phyloP scores from a whole-genome alignment of 2,797 vertebrate species.

The Philypnodon macrostomus region DNA sequence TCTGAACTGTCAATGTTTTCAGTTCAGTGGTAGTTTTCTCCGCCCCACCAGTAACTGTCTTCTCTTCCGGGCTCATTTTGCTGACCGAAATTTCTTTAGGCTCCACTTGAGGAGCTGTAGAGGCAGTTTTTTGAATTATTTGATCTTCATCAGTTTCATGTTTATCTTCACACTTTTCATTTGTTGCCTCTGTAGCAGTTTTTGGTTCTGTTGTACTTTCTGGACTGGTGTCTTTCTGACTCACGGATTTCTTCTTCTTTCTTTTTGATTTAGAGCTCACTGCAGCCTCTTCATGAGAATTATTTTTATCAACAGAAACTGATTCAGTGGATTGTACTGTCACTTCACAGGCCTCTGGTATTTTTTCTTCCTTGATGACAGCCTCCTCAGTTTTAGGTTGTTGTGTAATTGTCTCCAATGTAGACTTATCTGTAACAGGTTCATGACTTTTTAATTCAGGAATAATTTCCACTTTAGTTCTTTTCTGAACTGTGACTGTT shows the following conservation, averaged over 20 bases:
- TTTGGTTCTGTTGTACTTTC: not conserved
- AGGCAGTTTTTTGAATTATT: no score
- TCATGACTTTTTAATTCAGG: slow-evolving; percentile 23
- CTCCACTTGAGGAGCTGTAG: slow-evolving; percentile 37
- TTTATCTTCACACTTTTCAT: no score
- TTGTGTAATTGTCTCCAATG: not conserved
- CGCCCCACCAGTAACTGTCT: no score
- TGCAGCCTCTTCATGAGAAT: not conserved
- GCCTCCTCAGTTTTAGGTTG: slow-evolving; percentile 31
- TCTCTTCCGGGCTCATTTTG: no score
- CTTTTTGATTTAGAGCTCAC: slow-evolving; percentile 1
- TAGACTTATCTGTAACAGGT: not conserved
- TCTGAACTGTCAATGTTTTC: slow-evolving; percentile 54
- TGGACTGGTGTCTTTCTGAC: not conserved
- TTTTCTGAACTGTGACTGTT: slow-evolving; percentile 51
- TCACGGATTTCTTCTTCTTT: slow-evolving; percentile 5
- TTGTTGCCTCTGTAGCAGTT: slow-evolving; percentile 1
- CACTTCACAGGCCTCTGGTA: not conserved
- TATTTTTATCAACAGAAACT: no score
- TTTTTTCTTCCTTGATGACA: no score
- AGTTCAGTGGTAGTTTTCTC: slow-evolving; percentile 34
- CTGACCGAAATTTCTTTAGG: slow-evolving; percentile 5
- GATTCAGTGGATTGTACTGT: not conserved
- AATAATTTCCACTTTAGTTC: slow-evolving; percentile 27
- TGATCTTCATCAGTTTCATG: no score